Evolutionary conservation across 2,797 vertebrate genomes (phyloP).

Genomic region (Fistularia commersonii): DNA sequence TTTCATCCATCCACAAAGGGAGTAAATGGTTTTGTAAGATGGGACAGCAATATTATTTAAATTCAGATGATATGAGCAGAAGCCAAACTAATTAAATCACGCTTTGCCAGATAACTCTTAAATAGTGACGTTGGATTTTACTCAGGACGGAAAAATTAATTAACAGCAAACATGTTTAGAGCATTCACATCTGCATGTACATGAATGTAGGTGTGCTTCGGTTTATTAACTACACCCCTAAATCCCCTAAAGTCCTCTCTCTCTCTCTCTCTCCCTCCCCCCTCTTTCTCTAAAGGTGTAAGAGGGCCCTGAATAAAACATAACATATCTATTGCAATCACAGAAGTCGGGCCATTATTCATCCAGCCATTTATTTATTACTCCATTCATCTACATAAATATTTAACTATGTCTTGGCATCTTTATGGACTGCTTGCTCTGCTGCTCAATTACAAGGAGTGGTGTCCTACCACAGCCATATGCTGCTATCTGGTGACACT

Average conservation of each 20-base stretch:
- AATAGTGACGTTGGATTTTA: too few relatives aligned
- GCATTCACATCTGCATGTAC: too few relatives aligned
- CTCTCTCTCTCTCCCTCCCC: background rate
- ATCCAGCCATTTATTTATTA: slow-evolving; percentile 83
- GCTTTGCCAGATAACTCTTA: too few relatives aligned
- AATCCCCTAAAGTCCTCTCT: background rate
- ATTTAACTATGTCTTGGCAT: slow-evolving; percentile 84
- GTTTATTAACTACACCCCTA: background rate
- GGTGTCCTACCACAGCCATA: slow-evolving; percentile 78
- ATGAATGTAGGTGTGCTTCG: too few relatives aligned
- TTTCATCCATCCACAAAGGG: slow-evolving; percentile 55
- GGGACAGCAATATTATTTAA: slow-evolving; percentile 41
- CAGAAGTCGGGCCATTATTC: slow-evolving; percentile 76
- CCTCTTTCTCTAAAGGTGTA: background rate
- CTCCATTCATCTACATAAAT: slow-evolving; percentile 83
- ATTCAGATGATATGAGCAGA: slow-evolving; percentile 29
- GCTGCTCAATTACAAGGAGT: slow-evolving; percentile 72
- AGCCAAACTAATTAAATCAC: slow-evolving; percentile 32
- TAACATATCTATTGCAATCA: slow-evolving; percentile 76
- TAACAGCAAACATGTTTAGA: too few relatives aligned
- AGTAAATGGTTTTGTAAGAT: slow-evolving; percentile 53
- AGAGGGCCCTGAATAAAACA: slow-evolving; percentile 70
- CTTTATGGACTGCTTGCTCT: slow-evolving; percentile 84
- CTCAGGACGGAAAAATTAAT: too few relatives aligned
- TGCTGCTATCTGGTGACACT: slow-evolving; percentile 73